Evolutionary conservation across 2,888 invertebrate genomes (phyloP).

Genomic region (Dyspetes luteomarginatus): DNA sequence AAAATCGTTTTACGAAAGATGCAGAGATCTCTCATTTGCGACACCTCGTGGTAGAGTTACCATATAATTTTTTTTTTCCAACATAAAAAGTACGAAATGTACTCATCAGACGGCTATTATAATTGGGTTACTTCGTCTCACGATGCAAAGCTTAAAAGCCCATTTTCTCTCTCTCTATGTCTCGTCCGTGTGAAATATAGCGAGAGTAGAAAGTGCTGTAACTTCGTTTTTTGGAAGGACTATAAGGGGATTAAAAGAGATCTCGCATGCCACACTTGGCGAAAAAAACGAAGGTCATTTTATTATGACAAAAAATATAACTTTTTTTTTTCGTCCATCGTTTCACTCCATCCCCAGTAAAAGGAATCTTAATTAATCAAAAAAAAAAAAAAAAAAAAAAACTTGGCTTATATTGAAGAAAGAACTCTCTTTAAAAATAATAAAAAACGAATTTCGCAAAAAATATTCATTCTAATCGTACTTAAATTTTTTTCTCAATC

Average conservation of each 20-base stretch:
- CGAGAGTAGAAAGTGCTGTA: constrained; percentile 7
- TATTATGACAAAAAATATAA: too few relatives aligned
- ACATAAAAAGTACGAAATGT: constrained; percentile 1
- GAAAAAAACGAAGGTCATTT: constrained; percentile 23
- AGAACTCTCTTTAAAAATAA: too few relatives aligned
- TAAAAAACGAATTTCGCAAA: too few relatives aligned
- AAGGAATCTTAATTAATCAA: too few relatives aligned
- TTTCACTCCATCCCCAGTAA: too few relatives aligned
- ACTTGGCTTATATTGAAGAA: too few relatives aligned
- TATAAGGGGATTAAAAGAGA: constrained; percentile 46
- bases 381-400: not conserved
- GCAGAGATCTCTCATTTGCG: not conserved
- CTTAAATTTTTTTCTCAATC: not conserved
- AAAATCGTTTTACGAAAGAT: not conserved
- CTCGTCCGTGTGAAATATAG: not conserved
- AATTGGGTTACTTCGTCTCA: constrained; percentile 15
- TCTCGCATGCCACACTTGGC: constrained; percentile 3
- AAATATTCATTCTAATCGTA: too few relatives aligned
- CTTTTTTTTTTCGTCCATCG: not conserved
- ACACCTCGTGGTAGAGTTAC: not conserved
- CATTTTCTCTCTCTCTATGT: not conserved
- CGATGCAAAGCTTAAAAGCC: constrained; percentile 1
- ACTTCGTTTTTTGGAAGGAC: constrained; percentile 41
- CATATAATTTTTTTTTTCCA: not conserved
- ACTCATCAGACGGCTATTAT: constrained; percentile 26